Percentiles rank a stretch among this genome's conserved stretches.
These are phyloP conservation scores for Pelochelys cantorii DNA, from an alignment of 2,797 vertebrate genomes.

Conservation along the genomic window DNA sequence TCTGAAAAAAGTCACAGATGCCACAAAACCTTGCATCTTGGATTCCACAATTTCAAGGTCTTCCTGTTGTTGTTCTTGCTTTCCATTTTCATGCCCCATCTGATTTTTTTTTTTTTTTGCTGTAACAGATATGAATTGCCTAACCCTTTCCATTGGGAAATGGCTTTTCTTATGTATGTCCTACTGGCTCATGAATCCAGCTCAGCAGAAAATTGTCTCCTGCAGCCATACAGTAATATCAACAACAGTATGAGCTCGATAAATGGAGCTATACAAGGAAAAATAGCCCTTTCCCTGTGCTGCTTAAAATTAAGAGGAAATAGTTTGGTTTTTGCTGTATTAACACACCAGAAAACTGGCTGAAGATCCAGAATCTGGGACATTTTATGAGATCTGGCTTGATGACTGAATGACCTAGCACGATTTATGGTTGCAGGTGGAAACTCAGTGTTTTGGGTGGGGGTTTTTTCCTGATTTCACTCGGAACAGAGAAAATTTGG, in stretches of 20 bases:
- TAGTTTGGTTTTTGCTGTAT: neutral
- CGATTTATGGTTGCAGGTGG: neutral
- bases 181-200: neutral
- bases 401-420: neutral
- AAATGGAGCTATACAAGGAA: neutral
- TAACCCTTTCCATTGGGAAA: neutral
- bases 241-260: neutral
- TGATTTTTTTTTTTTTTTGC: neutral
- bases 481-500: neutral
- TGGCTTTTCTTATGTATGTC: neutral
- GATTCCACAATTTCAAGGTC: neutral
- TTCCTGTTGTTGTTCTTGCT: neutral
- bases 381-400: neutral
- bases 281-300: neutral
- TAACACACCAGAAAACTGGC: neutral
- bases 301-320: neutral
- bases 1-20: neutral
- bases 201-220: neutral
- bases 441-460: neutral
- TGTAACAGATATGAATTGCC: neutral
- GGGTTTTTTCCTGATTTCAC: neutral
- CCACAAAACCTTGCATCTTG: fast-evolving
- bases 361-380: neutral
- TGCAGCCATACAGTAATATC: neutral
- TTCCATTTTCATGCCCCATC: neutral